A percentile compares a stretch with the other conserved stretches of the same genome.
phyloP scores from a whole-genome alignment of 2,888 invertebrate species.

The Laspeyria flexula region DNA sequence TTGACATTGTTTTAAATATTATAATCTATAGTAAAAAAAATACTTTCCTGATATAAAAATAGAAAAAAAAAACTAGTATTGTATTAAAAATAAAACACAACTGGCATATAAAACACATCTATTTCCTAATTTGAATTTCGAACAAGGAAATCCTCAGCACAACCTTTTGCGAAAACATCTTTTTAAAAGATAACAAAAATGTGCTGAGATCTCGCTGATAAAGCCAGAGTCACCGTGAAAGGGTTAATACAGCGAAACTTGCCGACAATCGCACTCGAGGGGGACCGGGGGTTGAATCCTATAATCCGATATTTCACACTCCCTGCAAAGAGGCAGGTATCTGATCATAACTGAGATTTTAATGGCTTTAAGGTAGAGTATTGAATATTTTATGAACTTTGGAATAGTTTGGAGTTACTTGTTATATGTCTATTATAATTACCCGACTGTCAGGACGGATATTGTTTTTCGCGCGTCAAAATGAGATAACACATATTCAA shows the following conservation, averaged over 20 bases:
- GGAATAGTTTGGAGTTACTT: not conserved
- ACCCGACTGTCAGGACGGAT: too few species aligned
- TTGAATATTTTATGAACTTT: constrained; percentile 11
- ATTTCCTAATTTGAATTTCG: constrained; percentile 16
- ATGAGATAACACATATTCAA: too few species aligned
- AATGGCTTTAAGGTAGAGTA: constrained; percentile 20
- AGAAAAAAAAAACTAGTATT: too few species aligned
- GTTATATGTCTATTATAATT: not conserved
- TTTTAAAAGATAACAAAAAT: constrained; percentile 36
- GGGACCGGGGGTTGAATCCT: constrained; percentile 47
- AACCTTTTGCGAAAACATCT: constrained; percentile 17
- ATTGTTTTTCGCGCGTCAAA: too few species aligned
- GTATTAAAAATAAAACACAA: too few species aligned
- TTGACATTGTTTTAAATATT: too few species aligned
- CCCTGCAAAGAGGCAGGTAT: constrained; percentile 29
- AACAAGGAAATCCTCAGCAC: constrained; percentile 18
- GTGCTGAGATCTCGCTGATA: constrained; percentile 32
- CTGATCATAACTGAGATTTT: constrained; percentile 34
- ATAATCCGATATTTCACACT: constrained; percentile 60
- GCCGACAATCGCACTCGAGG: constrained; percentile 62
- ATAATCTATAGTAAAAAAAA: too few species aligned
- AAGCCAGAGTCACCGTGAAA: constrained; percentile 57
- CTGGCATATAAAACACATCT: not conserved
- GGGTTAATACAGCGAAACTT: constrained; percentile 68
- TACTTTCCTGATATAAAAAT: too few species aligned